A percentile compares a stretch with the other conserved stretches of the same genome.
Conservation (phyloP, 2,888 invertebrate genomes). For the Saturnia japonica region DNA sequence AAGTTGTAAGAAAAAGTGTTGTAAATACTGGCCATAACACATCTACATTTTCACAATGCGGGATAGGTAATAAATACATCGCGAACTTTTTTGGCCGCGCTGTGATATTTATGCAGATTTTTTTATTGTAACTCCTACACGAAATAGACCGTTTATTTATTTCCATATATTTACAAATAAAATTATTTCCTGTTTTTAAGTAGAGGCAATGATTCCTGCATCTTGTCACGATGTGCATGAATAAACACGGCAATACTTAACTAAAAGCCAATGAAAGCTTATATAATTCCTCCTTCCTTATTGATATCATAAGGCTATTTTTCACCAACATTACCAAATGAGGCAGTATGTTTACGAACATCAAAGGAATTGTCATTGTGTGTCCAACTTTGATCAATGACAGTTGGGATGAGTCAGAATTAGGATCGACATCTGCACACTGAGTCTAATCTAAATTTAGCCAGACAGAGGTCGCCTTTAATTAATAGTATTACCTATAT, state of each 20-base stretch:
- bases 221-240: neutral
- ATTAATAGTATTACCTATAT: constrained; percentile 37
- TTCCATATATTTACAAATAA: neutral
- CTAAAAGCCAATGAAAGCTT: neutral
- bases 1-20: too few relatives aligned
- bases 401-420: constrained; percentile 52
- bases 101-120: too few relatives aligned
- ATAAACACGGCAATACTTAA: neutral
- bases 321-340: constrained; percentile 8
- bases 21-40: too few relatives aligned
- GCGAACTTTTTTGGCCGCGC: too few relatives aligned
- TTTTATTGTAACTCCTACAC: neutral
- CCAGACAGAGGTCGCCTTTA: constrained; percentile 43
- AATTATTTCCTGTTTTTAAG: constrained; percentile 4
- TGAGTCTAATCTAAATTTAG: constrained; percentile 60
- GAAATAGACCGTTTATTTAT: neutral
- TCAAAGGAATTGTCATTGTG: constrained; percentile 26
- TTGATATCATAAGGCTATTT: neutral
- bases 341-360: constrained; percentile 17
- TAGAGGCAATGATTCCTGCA: neutral
- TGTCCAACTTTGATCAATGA: constrained; percentile 43
- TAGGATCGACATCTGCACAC: constrained; percentile 48
- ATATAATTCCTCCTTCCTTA: neutral
- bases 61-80: too few relatives aligned
- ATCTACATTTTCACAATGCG: too few relatives aligned